Evolutionary conservation across 2,888 invertebrate genomes (phyloP).

Genomic region (Margaritifera margaritifera): DNA sequence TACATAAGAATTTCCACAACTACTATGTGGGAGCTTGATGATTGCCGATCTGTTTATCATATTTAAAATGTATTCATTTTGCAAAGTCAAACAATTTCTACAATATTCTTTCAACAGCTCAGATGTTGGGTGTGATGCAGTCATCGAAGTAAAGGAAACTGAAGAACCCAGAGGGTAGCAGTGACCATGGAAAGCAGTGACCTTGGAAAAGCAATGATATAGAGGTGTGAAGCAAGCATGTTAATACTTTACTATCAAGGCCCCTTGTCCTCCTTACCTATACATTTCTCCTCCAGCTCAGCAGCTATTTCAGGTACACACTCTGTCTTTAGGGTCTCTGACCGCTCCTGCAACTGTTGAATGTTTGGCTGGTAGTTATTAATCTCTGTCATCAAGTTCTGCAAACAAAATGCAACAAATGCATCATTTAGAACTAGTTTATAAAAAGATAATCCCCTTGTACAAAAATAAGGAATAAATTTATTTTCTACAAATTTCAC

Average conservation of each 20-base stretch:
- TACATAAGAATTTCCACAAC: no score
- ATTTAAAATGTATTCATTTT: not conserved
- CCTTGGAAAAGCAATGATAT: no score
- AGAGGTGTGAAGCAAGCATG: not conserved
- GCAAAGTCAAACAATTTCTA: not conserved
- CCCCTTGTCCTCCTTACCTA: constrained; percentile 29
- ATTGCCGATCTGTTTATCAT: not conserved
- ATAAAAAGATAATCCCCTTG: no score
- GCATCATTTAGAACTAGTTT: no score
- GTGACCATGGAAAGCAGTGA: no score
- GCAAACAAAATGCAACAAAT: constrained; percentile 12
- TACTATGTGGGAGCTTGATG: no score
- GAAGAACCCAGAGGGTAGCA: no score
- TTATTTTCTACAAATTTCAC: no score
- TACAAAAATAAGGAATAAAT: no score
- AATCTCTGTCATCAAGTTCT: constrained; percentile 83
- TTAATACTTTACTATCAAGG: not conserved
- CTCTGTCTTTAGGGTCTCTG: constrained; percentile 38
- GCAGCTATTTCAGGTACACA: constrained; percentile 43
- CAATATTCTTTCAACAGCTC: no score
- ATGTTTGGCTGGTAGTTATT: constrained; percentile 71
- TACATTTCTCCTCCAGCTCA: constrained; percentile 40
- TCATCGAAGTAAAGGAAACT: no score
- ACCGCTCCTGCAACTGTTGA: constrained; percentile 40
- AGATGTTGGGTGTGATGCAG: no score